Conservation (phyloP, 2,888 invertebrate genomes). For the Minunthozetes semirufus region DNA sequence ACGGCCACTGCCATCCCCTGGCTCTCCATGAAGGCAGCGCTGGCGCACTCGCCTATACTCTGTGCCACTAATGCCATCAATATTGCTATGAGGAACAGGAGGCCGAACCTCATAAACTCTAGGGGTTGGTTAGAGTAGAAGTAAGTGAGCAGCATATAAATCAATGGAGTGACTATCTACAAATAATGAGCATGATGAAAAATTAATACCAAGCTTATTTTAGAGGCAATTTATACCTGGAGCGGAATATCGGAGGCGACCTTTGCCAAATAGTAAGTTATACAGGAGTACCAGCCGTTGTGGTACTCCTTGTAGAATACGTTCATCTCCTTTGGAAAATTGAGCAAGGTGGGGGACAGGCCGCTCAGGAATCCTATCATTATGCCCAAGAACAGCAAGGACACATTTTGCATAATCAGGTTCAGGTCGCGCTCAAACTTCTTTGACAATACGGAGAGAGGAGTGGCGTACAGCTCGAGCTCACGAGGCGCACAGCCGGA, state of each 20-base stretch:
- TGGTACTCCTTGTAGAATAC: constrained; percentile 34
- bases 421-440: constrained; percentile 26
- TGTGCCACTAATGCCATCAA: constrained; percentile 28
- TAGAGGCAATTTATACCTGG: constrained; percentile 17
- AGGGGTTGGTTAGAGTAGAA: not conserved
- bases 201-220: not conserved
- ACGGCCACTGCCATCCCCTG: constrained; percentile 20
- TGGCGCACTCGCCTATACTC: constrained; percentile 11
- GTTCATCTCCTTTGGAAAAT: constrained; percentile 34
- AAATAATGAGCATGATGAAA: not conserved
- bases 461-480: constrained; percentile 25
- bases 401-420: constrained; percentile 11
- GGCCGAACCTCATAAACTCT: not conserved
- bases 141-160: constrained; percentile 22
- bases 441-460: not conserved
- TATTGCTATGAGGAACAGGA: constrained; percentile 5
- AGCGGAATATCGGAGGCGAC: constrained; percentile 21
- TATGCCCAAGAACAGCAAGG: constrained; percentile 29
- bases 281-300: constrained; percentile 36
- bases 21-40: constrained; percentile 30
- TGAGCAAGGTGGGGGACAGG: constrained; percentile 6
- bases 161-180: not conserved
- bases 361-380: constrained; percentile 30
- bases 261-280: constrained; percentile 21
- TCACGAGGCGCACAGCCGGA: constrained; percentile 29